Evolutionary conservation across 2,113 vertebrate species (phyloP), one percentile per base, ranked within the genome.

Genomic region (Benthochromis sp.): DNA sequence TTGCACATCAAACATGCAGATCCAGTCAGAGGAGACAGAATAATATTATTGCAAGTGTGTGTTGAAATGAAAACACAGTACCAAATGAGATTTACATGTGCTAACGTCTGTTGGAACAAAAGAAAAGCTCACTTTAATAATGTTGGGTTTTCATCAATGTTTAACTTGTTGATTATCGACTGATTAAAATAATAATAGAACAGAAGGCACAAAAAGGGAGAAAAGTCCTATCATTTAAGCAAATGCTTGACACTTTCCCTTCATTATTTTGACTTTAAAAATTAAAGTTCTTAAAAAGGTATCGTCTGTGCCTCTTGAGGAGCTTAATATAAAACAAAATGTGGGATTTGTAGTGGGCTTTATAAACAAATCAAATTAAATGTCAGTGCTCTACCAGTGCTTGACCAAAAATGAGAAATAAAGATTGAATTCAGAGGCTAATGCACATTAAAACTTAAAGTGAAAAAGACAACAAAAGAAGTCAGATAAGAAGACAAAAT

Each of bases 21-120:
- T 79, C 29, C 54, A 82, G 83, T 76, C 84, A 71, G 83, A 88
- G 80, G 85, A 90, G 84, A 90, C 86, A 71, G 63, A 83, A 88
- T 84, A 91, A 88, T 86, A 76, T 89, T 85, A 84, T 90, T 63
- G 81, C 85, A 86, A 91, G 78, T 89, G 84, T 89, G 82, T 82
- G 86, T 17, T 85, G 89, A 90, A 82, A 84, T 69, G 85, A 86
- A 78, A 78, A 54, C 69, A 45, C 8, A 5, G 38, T 79, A 63
- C 50, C 45, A 57, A 81, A 82, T 86, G 78, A 76, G 82, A 45
- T 81, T 87, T 81, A 63, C 21, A 69, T 24, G 84, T 52, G 59
- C 36, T 57, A 40, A 47, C 53, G 4, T 8, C 38, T n/a, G 21
- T 69, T 82, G 43, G 16, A 57, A 14, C 9, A 17, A 7, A 17